Base-by-base conservation (phyloP, 1,140 invertebrate species). In the Diabrotica virgifera region DNA sequence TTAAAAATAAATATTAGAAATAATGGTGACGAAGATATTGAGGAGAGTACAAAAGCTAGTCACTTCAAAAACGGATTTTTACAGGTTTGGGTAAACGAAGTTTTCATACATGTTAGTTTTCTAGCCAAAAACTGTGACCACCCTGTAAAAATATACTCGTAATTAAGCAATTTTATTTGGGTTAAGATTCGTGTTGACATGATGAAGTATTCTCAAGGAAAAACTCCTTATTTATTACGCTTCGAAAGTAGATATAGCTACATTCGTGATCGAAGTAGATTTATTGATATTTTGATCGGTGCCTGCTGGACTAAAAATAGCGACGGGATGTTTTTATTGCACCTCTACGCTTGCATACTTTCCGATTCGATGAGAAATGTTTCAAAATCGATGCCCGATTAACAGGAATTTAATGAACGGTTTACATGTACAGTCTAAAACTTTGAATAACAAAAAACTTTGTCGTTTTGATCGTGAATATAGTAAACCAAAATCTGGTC, bases 261-360 rank as follows among this genome's bases (percentile, higher is more conserved):
- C n/a, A 46, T 6, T 46, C 40, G 40, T 46, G 40, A 46, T 46
- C n/a, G 8, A n/a, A 46, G 8, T 46, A 10, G 40, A 46, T 46
- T 46, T 46, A 46, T 46, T 46, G n/a, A n/a, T 46, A 10, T 46
- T 46, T 46, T 46, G 40, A 46, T 46, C n/a, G 40, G 40, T 46
- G 40, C 24, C 24, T 24, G 40, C n/a, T 10, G 8, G 4, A 46
- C 40, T 46, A 46, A 46, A 46, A 46, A 46, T 46, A 46, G 40
- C 8, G 40, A 46, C n/a, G 8, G 40, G 40, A 46, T 46, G 40
- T 46, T 46, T 46, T 46, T 46, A 8, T 46, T 46, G 40, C 40
- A 46, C 40, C 40, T 46, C n/a, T 46, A 46, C 8, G n/a, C n/a
- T 46, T 46, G 40, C 40, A 46, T 5, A 10, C 8, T 10, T n/a